Evolutionary conservation across 2,113 vertebrate genomes (phyloP).

Genomic region (Zootoca vivipara): DNA sequence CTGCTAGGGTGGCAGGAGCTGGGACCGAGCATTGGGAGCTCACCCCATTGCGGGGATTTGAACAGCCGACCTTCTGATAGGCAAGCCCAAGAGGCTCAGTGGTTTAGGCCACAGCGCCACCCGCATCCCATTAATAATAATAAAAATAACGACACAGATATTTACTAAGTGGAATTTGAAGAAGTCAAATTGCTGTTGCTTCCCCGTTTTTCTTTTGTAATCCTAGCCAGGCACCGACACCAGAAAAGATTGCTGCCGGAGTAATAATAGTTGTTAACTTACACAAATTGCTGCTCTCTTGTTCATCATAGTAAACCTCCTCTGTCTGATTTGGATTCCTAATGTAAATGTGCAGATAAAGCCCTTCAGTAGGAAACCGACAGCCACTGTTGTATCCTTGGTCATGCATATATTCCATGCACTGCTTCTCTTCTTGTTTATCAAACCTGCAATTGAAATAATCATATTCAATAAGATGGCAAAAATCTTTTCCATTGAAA

Average conservation of each 20-base stretch:
- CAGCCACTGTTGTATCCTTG: slow-evolving; percentile 59
- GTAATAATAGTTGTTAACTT: slow-evolving; percentile 26
- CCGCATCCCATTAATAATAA: too few relatives aligned
- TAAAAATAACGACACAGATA: neutral
- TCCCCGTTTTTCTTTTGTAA: neutral
- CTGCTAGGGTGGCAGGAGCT: too few relatives aligned
- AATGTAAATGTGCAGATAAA: slow-evolving; percentile 56
- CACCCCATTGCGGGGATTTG: too few relatives aligned
- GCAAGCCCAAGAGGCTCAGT: too few relatives aligned
- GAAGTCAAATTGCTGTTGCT: neutral
- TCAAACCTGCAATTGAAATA: slow-evolving; percentile 38
- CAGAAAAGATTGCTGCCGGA: neutral
- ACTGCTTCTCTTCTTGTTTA: slow-evolving; percentile 52
- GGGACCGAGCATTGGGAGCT: too few relatives aligned
- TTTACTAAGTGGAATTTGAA: neutral
- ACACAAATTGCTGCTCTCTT: slow-evolving; percentile 38
- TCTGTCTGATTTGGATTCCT: slow-evolving; percentile 42
- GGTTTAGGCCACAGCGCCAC: too few relatives aligned
- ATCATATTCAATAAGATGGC: neutral
- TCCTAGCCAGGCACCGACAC: neutral
- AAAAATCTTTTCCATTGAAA: neutral
- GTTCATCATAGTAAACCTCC: slow-evolving; percentile 16
- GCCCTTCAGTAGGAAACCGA: slow-evolving; percentile 56
- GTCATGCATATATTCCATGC: slow-evolving; percentile 54
- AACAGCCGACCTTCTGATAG: too few relatives aligned